Evolutionary conservation across 2,888 invertebrate species (phyloP).

Genomic region (Autographa gamma): DNA sequence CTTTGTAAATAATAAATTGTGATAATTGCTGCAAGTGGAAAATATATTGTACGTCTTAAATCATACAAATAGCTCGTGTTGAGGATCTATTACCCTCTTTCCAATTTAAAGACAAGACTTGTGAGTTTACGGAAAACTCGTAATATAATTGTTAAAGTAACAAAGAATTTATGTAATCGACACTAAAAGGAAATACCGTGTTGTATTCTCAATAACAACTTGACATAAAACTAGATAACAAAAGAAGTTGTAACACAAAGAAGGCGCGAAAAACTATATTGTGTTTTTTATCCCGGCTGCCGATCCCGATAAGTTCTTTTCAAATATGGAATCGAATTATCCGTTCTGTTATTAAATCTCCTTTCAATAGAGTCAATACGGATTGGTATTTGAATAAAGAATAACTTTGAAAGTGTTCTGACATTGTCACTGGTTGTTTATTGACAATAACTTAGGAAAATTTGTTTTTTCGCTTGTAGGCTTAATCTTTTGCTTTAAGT

Average conservation of each 20-base stretch:
- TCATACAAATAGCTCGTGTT: no score
- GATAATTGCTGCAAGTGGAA: conserved; percentile 37
- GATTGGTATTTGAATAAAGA: neutral
- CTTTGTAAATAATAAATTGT: conserved; percentile 42
- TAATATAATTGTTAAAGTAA: neutral
- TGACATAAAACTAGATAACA: neutral
- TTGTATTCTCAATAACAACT: neutral
- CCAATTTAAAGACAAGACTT: no score
- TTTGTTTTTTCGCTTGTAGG: neutral
- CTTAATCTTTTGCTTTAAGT: no score
- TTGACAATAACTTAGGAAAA: neutral
- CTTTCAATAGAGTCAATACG: conserved; percentile 1
- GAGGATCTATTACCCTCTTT: no score
- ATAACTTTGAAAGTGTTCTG: neutral
- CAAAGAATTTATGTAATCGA: neutral
- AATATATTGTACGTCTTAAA: conserved; percentile 8
- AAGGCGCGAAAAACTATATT: conserved; percentile 7
- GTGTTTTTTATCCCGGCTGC: neutral
- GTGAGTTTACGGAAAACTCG: neutral
- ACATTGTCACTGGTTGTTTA: neutral
- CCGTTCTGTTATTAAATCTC: neutral
- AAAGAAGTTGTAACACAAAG: conserved; percentile 6
- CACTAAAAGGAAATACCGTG: neutral
- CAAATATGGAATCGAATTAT: conserved; percentile 11
- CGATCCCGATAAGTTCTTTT: neutral